Base-by-base conservation (phyloP, 2,888 invertebrate genomes). In the Melinaea menophilus region DNA sequence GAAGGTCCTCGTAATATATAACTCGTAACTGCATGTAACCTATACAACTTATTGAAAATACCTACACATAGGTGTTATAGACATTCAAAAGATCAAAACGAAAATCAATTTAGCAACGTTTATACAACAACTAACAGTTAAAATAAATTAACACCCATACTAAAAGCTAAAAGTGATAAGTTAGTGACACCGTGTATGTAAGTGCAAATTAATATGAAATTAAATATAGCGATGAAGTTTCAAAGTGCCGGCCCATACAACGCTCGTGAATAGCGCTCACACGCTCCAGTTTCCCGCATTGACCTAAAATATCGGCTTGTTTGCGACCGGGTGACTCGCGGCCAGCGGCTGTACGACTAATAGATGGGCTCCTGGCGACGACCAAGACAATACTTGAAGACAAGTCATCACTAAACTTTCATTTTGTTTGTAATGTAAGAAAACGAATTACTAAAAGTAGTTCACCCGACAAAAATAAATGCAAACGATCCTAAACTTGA, bases 221-320 rank as follows among this genome's bases (percentile, higher is more conserved):
- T 46, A 4, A 34, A 60, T 51, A 64, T 60, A 45, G 54, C 61
- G 55, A 41, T 58, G n/a, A 61, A 61, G 64, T 58, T 51, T 41
- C 48, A 58, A 34, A 55, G 33, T 13, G 56, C 59, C 34, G 47
- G 34, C 48, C 47, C 47, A 55, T 35, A 55, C 55, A 61, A 58
- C 55, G 47, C 61, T 64, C 62, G 59, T 62, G 64, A 64, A 67
- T 64, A 67, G 67, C 48, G 45, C 66, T 63, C 67, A 51, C 65
- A 62, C 65, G 69, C 61, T 61, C 68, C 63, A 69, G 66, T 63
- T 68, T 67, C 63, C 56, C 48, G 64, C 55, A 35, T 55, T 66
- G 65, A 66, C 65, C 64, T 65, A 62, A 62, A 66, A 69, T 60
- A 60, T 61, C 59, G 62, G 61, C 66, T 57, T 56, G 62, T 64